Evolutionary conservation across 2,797 vertebrate genomes (phyloP).

Genomic region (Lepilemur ruficaudatus): DNA sequence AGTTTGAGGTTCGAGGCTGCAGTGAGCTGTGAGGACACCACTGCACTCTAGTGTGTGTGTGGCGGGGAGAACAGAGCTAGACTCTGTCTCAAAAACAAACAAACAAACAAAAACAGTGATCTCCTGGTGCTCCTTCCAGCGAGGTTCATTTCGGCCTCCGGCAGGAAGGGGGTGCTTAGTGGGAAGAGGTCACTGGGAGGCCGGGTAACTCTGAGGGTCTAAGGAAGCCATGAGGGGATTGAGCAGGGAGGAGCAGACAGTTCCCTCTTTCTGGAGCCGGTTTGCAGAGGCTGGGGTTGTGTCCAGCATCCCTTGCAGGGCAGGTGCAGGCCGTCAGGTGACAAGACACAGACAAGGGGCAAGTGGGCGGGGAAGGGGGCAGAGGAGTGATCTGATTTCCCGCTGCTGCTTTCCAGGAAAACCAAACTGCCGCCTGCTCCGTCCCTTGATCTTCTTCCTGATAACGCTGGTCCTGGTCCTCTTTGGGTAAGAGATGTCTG

Average conservation of each 20-base stretch:
- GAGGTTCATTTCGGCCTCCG: not conserved
- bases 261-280: not conserved
- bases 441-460: not conserved
- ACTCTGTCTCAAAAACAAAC: too few relatives aligned
- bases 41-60: too few relatives aligned
- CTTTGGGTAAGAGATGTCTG: not conserved
- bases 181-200: not conserved
- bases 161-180: not conserved
- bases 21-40: not conserved
- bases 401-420: not conserved
- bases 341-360: too few relatives aligned
- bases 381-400: not conserved
- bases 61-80: too few relatives aligned
- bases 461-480: rapidly evolving
- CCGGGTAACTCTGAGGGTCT: not conserved
- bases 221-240: not conserved
- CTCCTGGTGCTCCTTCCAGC: not conserved
- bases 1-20: not conserved
- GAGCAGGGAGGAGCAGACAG: too few relatives aligned
- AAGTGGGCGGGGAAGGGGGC: not conserved
- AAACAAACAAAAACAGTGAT: not conserved
- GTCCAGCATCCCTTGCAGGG: not conserved
- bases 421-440: rapidly evolving
- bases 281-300: not conserved
- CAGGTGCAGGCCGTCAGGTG: too few relatives aligned